phyloP scores from a whole-genome alignment of 2,797 vertebrate species.

The Pelodytes ibericus region DNA sequence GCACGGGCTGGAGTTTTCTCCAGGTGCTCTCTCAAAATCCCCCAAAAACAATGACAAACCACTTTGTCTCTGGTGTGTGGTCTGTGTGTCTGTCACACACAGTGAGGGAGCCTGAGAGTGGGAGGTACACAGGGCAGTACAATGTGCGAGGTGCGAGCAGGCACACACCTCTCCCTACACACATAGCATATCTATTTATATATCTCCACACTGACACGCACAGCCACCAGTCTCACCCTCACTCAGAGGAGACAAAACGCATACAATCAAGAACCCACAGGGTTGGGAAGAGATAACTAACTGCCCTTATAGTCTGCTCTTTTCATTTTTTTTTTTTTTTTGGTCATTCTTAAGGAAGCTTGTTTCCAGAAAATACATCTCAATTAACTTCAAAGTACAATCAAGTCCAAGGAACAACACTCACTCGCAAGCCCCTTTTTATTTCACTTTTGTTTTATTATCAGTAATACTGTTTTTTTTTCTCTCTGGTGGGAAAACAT shows the following conservation, averaged over 20 bases:
- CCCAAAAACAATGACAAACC: too few relatives aligned
- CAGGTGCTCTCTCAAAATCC: constrained; percentile 19
- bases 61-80: background rate
- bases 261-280: constrained; percentile 6
- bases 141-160: constrained; percentile 35
- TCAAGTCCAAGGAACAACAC: background rate
- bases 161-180: constrained; percentile 42
- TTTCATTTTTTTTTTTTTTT: background rate
- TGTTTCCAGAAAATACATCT: constrained; percentile 10
- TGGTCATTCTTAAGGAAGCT: background rate
- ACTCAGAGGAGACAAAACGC: constrained; percentile 21
- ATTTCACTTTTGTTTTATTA: background rate
- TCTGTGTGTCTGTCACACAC: constrained; percentile 10
- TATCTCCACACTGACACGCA: constrained; percentile 22
- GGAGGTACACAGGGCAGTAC: constrained; percentile 50
- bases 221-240: constrained; percentile 10
- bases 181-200: constrained; percentile 37
- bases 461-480: background rate
- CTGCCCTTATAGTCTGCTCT: constrained; percentile 7
- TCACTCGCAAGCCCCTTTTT: background rate
- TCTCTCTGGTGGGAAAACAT: background rate
- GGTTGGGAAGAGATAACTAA: constrained; percentile 18
- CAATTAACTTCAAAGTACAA: constrained; percentile 3
- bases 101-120: constrained; percentile 39
- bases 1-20: background rate